Evolutionary conservation across 1,140 invertebrate species (phyloP).

Genomic region (Ceratoteleas bidentatus): DNA sequence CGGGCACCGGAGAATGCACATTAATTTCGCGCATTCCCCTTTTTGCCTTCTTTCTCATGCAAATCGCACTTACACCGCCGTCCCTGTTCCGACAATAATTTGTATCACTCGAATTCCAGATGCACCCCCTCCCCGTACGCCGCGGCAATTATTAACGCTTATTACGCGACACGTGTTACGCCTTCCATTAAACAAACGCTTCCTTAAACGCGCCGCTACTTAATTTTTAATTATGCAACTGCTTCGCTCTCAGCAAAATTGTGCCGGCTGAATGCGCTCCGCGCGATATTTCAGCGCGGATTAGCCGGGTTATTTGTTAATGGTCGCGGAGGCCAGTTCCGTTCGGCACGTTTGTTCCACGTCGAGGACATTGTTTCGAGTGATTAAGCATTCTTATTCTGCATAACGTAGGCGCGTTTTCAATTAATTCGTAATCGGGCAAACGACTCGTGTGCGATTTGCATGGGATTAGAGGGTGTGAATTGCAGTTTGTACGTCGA

Average conservation of each 20-base stretch:
- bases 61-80: constrained; percentile 55
- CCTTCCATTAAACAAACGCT: constrained; percentile 35
- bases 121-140: constrained; percentile 3
- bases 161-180: constrained; percentile 48
- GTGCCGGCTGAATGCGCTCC: background rate
- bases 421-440: constrained; percentile 9
- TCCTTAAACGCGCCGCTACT: constrained; percentile 29
- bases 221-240: constrained; percentile 38
- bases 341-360: constrained; percentile 1
- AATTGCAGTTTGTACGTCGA: background rate
- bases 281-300: constrained; percentile 4
- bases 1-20: constrained; percentile 52
- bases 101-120: constrained; percentile 47
- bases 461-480: constrained; percentile 15
- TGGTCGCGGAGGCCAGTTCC: background rate
- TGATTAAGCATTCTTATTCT: constrained; percentile 25
- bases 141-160: constrained; percentile 41
- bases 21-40: constrained; percentile 58
- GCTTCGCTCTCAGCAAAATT: constrained; percentile 6
- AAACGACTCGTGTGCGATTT: constrained; percentile 24
- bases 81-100: constrained; percentile 43
- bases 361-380: constrained; percentile 4
- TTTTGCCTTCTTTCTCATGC: constrained; percentile 55
- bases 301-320: constrained; percentile 11
- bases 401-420: background rate